Percentiles rank a stretch among this genome's conserved stretches.
Conservation (phyloP, 2,797 vertebrate genomes). For the Gorsachius magnificus region DNA sequence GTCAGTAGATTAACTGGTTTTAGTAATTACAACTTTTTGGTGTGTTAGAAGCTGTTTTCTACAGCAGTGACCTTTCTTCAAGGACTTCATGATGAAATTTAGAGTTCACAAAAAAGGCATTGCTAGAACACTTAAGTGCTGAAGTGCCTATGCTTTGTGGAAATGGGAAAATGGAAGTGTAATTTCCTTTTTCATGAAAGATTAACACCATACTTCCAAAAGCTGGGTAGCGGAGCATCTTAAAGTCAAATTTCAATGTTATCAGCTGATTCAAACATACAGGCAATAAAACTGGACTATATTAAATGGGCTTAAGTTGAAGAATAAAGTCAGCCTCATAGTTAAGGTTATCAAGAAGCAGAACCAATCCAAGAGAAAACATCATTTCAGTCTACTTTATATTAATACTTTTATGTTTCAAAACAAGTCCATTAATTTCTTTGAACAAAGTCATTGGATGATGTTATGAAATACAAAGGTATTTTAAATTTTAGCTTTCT, state of each 20-base stretch:
- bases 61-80: neutral
- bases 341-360: neutral
- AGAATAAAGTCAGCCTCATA: neutral
- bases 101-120: neutral
- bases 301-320: neutral
- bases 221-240: neutral
- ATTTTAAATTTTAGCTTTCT: neutral
- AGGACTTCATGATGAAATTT: neutral
- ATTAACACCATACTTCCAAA: neutral
- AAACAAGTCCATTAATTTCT: neutral
- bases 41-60: neutral
- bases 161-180: neutral
- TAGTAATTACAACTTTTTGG: neutral
- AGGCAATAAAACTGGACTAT: neutral
- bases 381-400: neutral
- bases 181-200: neutral
- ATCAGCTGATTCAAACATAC: neutral
- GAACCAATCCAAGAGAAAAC: neutral
- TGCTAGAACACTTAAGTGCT: neutral
- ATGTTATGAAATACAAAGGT: neutral
- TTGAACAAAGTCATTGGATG: neutral
- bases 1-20: neutral
- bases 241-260: neutral
- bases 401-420: neutral
- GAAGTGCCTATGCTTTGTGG: neutral